Evolutionary conservation across 2,797 vertebrate genomes (phyloP).

Genomic region (Gobionotothen gibberifrons): DNA sequence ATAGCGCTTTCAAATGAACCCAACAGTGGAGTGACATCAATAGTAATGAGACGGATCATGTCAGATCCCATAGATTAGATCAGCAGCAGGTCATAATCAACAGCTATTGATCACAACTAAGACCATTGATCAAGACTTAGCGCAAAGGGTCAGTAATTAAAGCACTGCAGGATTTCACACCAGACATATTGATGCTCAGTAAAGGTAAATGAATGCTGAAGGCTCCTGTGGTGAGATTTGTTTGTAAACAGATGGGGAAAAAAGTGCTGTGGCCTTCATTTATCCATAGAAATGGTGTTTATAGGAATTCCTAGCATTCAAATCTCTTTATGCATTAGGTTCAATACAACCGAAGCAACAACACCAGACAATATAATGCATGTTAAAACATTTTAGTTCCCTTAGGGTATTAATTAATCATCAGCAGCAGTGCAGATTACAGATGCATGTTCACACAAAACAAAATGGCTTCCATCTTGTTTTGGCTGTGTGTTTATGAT

Average conservation of each 20-base stretch:
- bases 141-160: constrained; percentile 49
- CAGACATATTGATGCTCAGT: constrained; percentile 41
- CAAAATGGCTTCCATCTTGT: background rate
- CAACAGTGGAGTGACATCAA: background rate
- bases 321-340: no score
- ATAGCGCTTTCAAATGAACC: background rate
- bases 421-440: constrained; percentile 4
- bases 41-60: constrained; percentile 41
- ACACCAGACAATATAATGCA: background rate
- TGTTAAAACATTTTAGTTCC: constrained; percentile 28
- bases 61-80: constrained; percentile 39
- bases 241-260: background rate
- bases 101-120: constrained; percentile 46
- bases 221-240: constrained; percentile 5
- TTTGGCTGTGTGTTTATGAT: background rate
- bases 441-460: constrained; percentile 18
- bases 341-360: background rate
- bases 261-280: background rate
- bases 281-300: background rate
- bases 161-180: constrained; percentile 26
- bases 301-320: no score
- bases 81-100: constrained; percentile 31
- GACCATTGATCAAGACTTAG: constrained; percentile 47
- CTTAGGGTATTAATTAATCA: no score
- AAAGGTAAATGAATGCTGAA: constrained; percentile 13